Conservation (phyloP, 2,797 vertebrate species). For the Allobates femoralis region DNA sequence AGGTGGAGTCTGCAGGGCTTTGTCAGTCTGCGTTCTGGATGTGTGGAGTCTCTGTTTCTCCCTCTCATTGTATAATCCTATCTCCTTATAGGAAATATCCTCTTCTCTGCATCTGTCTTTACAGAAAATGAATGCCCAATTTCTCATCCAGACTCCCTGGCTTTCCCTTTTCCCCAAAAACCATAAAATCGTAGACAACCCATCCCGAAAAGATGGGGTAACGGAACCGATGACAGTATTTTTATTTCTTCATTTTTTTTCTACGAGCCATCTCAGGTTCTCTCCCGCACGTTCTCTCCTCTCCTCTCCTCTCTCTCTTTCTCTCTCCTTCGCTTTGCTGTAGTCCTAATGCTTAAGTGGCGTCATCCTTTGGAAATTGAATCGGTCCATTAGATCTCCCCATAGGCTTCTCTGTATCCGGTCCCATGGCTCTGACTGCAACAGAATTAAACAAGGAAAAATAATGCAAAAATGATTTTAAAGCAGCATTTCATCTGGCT, state of each 20-base stretch:
- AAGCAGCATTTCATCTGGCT: slow-evolving; percentile 55
- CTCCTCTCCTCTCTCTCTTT: background rate
- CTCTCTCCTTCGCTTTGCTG: slow-evolving; percentile 41
- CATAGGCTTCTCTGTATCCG: slow-evolving; percentile 80
- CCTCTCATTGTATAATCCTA: slow-evolving; percentile 60
- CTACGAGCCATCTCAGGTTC: slow-evolving; percentile 30
- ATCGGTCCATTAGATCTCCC: slow-evolving; percentile 82
- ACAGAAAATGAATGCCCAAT: background rate
- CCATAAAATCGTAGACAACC: background rate
- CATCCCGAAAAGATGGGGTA: background rate
- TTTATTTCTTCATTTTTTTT: slow-evolving; percentile 9
- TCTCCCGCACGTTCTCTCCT: slow-evolving; percentile 1
- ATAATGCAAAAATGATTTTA: slow-evolving; percentile 63
- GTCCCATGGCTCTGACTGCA: slow-evolving; percentile 77
- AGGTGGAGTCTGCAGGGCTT: slow-evolving; percentile 67
- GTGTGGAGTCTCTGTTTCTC: slow-evolving; percentile 67
- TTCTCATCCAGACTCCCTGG: too few relatives aligned
- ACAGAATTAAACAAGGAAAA: slow-evolving; percentile 67
- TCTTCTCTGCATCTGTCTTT: slow-evolving; percentile 3
- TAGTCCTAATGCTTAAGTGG: slow-evolving; percentile 76
- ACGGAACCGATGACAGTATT: background rate
- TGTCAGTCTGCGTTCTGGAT: slow-evolving; percentile 67
- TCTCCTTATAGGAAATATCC: slow-evolving; percentile 23
- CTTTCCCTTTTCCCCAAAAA: background rate
- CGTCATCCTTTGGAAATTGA: slow-evolving; percentile 86